phyloP scores from a whole-genome alignment of 2,797 vertebrate genomes.

The Sarcoramphus papa region DNA sequence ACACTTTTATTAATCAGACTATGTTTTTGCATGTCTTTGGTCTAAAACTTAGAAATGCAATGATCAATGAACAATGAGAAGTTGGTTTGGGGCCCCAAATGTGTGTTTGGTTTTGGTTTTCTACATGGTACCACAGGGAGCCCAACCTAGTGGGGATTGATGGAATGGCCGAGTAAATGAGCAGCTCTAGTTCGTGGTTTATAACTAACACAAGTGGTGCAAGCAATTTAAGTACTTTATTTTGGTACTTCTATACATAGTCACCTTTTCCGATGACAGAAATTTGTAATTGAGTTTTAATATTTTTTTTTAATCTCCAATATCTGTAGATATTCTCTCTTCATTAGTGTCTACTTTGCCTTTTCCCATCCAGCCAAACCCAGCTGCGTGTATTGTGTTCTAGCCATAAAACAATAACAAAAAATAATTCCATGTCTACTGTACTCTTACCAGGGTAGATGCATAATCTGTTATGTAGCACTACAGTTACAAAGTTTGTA shows the following conservation, averaged over 20 bases:
- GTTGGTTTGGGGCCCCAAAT: background rate
- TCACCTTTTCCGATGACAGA: background rate
- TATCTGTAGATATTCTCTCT: background rate
- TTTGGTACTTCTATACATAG: background rate
- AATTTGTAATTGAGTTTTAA: background rate
- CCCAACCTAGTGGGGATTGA: background rate
- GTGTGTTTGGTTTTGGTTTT: background rate
- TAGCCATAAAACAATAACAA: background rate
- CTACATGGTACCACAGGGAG: background rate
- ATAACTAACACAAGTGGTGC: background rate
- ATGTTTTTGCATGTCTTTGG: background rate
- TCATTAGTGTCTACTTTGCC: background rate
- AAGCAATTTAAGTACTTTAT: background rate
- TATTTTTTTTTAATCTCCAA: background rate
- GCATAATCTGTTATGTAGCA: background rate
- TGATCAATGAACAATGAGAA: background rate
- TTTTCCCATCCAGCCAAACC: background rate
- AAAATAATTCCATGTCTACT: background rate
- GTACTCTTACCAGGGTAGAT: background rate
- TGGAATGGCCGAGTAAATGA: background rate
- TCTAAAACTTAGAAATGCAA: background rate
- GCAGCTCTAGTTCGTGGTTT: background rate
- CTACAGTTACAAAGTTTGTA: background rate
- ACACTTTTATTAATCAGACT: background rate
- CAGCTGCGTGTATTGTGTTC: background rate